Evolutionary conservation across 92 coral and sea anemone genomes (phyloP), one percentile per base, ranked within the genome.

Genomic region (Heliopora coerulea): DNA sequence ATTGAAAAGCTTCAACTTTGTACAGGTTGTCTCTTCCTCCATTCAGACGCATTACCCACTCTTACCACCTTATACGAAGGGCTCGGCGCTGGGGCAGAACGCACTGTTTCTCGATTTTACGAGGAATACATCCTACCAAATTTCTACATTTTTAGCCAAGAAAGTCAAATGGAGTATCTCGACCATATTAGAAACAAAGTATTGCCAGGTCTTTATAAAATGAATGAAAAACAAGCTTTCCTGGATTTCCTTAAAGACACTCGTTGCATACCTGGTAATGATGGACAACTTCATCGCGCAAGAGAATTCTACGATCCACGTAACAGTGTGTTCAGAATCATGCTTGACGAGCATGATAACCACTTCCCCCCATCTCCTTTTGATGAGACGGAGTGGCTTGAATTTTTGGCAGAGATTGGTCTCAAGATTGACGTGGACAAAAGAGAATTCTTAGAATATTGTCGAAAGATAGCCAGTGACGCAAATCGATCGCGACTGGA

Each of bases 361-460:
- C 67, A 68, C 49, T 85, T 83, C 75, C 97, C 97, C 25, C 83
- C 82, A 40, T 28, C 61, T 59, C 97, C 91, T 0, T 91, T 91
- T 41, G 49, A 64, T 33, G 39, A 48, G 12, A 52, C 79, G 34
- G 54, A 29, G 9, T 91, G 97, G 97, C 58, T 88, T n/a, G 44
- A 35, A 3, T 68, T 91, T 66, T 90, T 91, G 30, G 82, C 81
- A 56, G 27, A 79, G 64, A 64, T 91, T 56, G 97, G 93, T 32
- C 63, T 91, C 49, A 62, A 83, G 69, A 50, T 39, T 2, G 70
- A 79, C 11, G 82, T 86, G 59, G 68, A 62, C 59, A 56, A 83
- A 64, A 82, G 72, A 28, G 79, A 76, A 12, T 91, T 91, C 57
- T n/a, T 85, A 15, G 29, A 65, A 37, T 91, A 88, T 62, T 85